A percentile compares a stretch with the other conserved stretches of the same genome.
Conservation (phyloP, 1,140 invertebrate species). For the Drosophila littoralis region DNA sequence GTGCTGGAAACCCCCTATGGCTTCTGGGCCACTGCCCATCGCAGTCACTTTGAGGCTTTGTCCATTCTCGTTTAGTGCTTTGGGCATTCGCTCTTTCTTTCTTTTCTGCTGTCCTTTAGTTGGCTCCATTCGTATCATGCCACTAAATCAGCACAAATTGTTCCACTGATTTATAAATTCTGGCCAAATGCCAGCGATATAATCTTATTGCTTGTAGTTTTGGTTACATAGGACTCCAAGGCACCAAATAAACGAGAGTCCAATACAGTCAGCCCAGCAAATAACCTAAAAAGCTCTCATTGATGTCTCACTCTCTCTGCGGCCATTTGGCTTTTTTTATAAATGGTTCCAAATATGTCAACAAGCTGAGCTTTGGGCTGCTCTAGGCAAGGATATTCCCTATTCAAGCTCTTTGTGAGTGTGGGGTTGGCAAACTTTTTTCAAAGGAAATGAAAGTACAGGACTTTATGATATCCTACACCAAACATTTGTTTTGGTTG, state of each 20-base stretch:
- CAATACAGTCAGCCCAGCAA: not conserved
- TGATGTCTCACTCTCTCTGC: constrained; percentile 28
- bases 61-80: constrained; percentile 8
- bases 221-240: constrained; percentile 18
- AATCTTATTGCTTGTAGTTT: constrained; percentile 74
- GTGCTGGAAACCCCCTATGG: not conserved
- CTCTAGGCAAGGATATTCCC: not conserved
- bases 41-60: constrained; percentile 45
- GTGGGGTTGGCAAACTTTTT: not conserved
- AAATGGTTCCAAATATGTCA: constrained; percentile 62
- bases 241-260: constrained; percentile 2
- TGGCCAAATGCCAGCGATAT: constrained; percentile 74
- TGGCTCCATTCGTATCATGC: constrained; percentile 68
- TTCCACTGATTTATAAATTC: constrained; percentile 79
- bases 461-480: too few relatives aligned
- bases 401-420: not conserved
- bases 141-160: constrained; percentile 82
- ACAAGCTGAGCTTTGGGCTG: constrained; percentile 23
- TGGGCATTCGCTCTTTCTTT: not conserved
- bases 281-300: not conserved
- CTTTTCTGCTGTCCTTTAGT: constrained; percentile 48
- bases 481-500: too few relatives aligned
- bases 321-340: constrained; percentile 36
- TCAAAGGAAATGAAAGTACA: not conserved
- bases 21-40: constrained; percentile 6